Percentiles rank a stretch among this genome's conserved stretches.
Evolutionary conservation across 2,888 invertebrate species (phyloP).

Genomic region (Nemurella pictetii): DNA sequence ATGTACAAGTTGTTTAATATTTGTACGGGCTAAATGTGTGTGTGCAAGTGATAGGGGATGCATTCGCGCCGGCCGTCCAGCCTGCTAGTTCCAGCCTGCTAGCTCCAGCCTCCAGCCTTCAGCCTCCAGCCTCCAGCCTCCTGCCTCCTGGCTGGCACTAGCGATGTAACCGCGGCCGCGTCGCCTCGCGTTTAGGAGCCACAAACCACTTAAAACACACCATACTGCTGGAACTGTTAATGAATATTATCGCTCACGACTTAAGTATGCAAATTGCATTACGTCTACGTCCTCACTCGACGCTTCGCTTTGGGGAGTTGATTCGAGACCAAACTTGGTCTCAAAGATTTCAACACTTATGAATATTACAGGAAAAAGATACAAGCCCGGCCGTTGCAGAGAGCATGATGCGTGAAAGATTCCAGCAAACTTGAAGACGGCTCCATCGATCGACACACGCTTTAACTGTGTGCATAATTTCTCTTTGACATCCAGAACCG

Average conservation of each 20-base stretch:
- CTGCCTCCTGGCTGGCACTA: not conserved
- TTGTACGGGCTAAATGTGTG: not conserved
- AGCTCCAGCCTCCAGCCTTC: not conserved
- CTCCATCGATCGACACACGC: not conserved
- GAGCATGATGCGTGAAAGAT: not conserved
- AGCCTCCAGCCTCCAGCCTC: not conserved
- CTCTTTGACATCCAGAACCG: not conserved
- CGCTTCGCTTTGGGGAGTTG: slow-evolving; percentile 7
- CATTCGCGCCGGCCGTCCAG: not conserved
- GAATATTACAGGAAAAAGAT: slow-evolving; percentile 23
- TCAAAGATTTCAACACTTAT: slow-evolving; percentile 28
- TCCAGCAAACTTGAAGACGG: not conserved
- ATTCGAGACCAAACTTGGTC: slow-evolving; percentile 24
- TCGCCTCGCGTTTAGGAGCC: slow-evolving; percentile 8
- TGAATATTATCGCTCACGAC: slow-evolving; percentile 31
- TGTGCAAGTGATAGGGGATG: not conserved
- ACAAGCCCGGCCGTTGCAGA: not conserved
- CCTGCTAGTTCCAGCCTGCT: too few species aligned
- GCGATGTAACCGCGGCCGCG: not conserved
- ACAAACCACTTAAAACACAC: slow-evolving; percentile 19
- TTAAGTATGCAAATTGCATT: slow-evolving; percentile 32
- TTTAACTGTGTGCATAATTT: not conserved
- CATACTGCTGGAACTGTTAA: slow-evolving; percentile 11
- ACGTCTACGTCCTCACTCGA: not conserved
- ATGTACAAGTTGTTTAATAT: not conserved